phyloP scores from a whole-genome alignment of 2,113 vertebrate species.

The Gnathonemus longibarbis region DNA sequence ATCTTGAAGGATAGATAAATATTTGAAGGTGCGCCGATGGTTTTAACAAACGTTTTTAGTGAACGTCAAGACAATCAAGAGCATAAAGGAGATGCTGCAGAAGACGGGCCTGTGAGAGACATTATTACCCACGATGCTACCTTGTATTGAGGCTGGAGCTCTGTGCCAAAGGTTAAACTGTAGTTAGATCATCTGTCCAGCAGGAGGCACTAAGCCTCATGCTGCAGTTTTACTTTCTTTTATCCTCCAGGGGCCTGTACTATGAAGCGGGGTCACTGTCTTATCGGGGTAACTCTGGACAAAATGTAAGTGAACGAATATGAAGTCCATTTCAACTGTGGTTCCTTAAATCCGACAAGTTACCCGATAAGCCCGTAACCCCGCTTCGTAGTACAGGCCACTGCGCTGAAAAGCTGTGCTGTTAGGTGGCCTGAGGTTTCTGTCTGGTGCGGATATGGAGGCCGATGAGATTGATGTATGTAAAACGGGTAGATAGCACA shows the following conservation, averaged over 20 bases:
- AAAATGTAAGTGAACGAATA: too few relatives aligned
- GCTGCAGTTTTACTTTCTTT: background rate
- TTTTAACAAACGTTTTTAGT: background rate
- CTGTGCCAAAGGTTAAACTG: background rate
- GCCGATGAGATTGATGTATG: background rate
- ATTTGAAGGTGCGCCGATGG: background rate
- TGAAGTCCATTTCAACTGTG: too few relatives aligned
- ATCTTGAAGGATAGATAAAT: background rate
- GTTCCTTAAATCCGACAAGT: too few relatives aligned
- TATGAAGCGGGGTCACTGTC: too few relatives aligned
- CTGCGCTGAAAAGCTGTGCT: background rate
- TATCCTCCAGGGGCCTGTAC: background rate
- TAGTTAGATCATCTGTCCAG: background rate
- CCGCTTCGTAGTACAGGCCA: too few relatives aligned
- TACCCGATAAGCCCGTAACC: too few relatives aligned
- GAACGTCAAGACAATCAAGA: background rate
- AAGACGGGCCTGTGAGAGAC: background rate
- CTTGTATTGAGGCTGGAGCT: background rate
- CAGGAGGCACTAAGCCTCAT: background rate
- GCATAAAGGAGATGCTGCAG: background rate
- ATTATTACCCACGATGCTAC: background rate
- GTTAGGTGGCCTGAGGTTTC: background rate
- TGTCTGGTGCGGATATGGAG: background rate
- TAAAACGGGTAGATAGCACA: background rate
- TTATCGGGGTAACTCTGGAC: too few relatives aligned